Evolutionary conservation across 2,888 invertebrate species (phyloP).

Genomic region (Punctoribates punctum): DNA sequence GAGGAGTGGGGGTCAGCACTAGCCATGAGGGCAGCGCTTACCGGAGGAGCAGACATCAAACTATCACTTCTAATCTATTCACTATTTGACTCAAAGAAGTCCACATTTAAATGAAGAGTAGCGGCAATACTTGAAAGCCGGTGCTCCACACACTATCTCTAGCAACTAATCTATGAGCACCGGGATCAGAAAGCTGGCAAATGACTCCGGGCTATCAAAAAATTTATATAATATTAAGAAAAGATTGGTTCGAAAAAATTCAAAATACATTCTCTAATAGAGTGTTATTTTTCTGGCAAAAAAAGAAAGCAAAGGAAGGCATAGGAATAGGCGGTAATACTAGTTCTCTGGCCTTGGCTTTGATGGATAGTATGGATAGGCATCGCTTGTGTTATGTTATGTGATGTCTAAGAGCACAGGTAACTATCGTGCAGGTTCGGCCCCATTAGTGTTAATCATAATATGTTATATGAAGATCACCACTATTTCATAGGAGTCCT

Average conservation of each 20-base stretch:
- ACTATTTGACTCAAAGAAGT: not conserved
- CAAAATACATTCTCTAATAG: constrained; percentile 28
- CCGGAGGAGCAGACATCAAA: constrained; percentile 27
- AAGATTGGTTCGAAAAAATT: constrained; percentile 7
- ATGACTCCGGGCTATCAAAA: not conserved
- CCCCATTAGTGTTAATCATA: constrained; percentile 36
- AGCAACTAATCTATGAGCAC: constrained; percentile 10
- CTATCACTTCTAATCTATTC: constrained; percentile 35
- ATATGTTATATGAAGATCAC: constrained; percentile 28
- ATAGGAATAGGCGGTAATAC: not conserved
- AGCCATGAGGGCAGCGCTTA: not conserved
- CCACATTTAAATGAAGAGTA: constrained; percentile 23
- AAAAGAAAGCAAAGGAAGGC: not conserved
- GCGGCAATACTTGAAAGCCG: not conserved
- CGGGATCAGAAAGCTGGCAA: not conserved
- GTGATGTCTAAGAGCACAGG: not conserved
- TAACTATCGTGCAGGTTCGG: constrained; percentile 32
- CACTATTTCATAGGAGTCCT: not conserved
- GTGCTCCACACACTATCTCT: too few species aligned
- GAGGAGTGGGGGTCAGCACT: not conserved
- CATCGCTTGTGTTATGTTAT: not conserved
- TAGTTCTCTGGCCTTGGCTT: constrained; percentile 28
- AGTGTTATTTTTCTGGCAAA: not conserved
- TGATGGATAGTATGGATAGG: constrained; percentile 31
- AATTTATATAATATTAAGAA: not conserved